A percentile compares a stretch with the other conserved stretches of the same genome.
Conservation (phyloP, 2,113 vertebrate genomes). For the Ciconia boyciana region DNA sequence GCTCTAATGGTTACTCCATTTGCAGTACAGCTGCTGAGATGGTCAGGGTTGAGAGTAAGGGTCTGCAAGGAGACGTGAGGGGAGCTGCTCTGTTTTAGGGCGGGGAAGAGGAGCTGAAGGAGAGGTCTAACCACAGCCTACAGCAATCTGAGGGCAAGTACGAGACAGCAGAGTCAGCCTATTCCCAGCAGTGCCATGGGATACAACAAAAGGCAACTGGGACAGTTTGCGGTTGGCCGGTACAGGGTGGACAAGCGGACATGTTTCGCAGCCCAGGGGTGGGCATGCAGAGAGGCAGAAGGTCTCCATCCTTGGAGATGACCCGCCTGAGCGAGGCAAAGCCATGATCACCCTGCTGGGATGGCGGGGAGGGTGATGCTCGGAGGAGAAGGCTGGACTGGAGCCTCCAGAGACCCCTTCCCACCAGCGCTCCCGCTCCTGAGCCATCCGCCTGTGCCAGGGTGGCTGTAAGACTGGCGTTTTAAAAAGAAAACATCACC, state of each 20-base stretch:
- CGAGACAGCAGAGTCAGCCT: neutral
- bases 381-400: neutral
- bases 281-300: neutral
- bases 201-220: neutral
- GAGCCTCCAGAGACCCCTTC: neutral
- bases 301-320: neutral
- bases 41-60: neutral
- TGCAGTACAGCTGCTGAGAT: neutral
- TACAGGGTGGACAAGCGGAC: neutral
- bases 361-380: neutral
- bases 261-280: neutral
- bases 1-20: neutral
- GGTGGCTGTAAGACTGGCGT: fast-evolving
- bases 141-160: neutral
- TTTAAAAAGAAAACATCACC: neutral
- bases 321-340: neutral
- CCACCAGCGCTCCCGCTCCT: neutral
- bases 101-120: neutral
- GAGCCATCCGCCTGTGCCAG: neutral
- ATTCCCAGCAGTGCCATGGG: neutral
- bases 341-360: neutral
- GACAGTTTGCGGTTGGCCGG: neutral
- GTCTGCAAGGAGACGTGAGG: neutral
- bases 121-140: neutral
- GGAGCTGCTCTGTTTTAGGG: neutral